Conservation (phyloP, 2,888 invertebrate species). For the Heliothis peltigera region DNA sequence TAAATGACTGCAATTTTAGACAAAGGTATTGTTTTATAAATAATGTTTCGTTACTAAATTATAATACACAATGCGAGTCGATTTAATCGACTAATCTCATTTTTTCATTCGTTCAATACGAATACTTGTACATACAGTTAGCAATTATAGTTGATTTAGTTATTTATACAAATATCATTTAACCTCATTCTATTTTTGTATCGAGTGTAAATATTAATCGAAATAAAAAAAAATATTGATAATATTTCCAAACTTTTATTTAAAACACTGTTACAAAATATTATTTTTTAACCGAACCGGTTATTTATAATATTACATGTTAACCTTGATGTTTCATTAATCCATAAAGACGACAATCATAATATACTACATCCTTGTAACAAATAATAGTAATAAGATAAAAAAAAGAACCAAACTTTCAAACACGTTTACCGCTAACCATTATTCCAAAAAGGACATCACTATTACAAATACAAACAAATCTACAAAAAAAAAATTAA, state of each 20-base stretch:
- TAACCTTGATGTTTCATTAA: slow-evolving; percentile 39
- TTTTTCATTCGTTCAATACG: slow-evolving; percentile 30
- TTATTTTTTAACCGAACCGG: slow-evolving; percentile 36
- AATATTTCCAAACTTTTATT: slow-evolving; percentile 40
- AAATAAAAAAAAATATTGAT: slow-evolving; percentile 35
- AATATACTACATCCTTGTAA: slow-evolving; percentile 35
- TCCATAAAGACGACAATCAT: slow-evolving; percentile 29
- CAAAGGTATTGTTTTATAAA: slow-evolving; percentile 8
- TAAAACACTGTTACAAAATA: slow-evolving; percentile 49
- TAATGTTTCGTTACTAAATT: slow-evolving; percentile 28
- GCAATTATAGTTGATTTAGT: slow-evolving; percentile 19
- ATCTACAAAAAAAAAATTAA: slow-evolving; percentile 45
- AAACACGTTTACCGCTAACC: slow-evolving; percentile 12
- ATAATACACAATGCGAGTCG: slow-evolving; percentile 21
- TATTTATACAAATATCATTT: slow-evolving; percentile 38
- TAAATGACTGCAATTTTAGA: slow-evolving; percentile 26
- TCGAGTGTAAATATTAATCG: slow-evolving; percentile 40
- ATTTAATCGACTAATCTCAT: slow-evolving; percentile 44
- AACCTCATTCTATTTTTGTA: slow-evolving; percentile 43
- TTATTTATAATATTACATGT: slow-evolving; percentile 52
- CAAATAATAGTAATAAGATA: slow-evolving; percentile 29
- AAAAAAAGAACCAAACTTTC: slow-evolving; percentile 24
- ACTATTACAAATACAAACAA: slow-evolving; percentile 41
- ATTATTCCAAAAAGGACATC: slow-evolving; percentile 35
- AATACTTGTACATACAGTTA: slow-evolving; percentile 42